Conservation (phyloP, 2,113 vertebrate genomes). For the Vombatus ursinus region DNA sequence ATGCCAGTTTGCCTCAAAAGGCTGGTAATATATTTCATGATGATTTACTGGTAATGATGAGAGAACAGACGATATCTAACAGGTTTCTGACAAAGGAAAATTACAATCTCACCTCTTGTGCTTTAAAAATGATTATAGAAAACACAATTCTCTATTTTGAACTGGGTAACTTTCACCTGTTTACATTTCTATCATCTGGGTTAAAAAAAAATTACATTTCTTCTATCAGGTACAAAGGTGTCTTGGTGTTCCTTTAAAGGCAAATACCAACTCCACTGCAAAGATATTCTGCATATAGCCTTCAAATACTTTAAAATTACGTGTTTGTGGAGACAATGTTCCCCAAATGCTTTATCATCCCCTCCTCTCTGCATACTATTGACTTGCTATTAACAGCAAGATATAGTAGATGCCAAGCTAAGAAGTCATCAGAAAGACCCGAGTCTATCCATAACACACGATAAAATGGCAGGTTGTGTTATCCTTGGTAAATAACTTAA, state of each 20-base stretch:
- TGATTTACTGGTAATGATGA: not conserved
- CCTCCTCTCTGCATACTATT: too few relatives aligned
- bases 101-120: not conserved
- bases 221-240: not conserved
- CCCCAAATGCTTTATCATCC: too few relatives aligned
- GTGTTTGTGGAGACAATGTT: not conserved
- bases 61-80: not conserved
- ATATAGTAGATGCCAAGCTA: not conserved
- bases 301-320: not conserved
- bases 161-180: not conserved
- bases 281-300: not conserved
- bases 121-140: not conserved
- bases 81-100: not conserved
- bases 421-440: not conserved
- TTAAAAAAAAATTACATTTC: not conserved
- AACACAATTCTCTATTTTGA: not conserved
- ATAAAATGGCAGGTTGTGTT: not conserved
- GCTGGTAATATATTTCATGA: not conserved
- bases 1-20: not conserved
- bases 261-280: not conserved
- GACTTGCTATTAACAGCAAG: not conserved
- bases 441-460: not conserved
- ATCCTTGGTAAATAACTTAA: not conserved
- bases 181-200: not conserved
- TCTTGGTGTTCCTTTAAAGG: not conserved